A percentile compares a stretch with the other conserved stretches of the same genome.
These are phyloP conservation scores for Collichthys lucidus DNA, from an alignment of 2,113 vertebrate species.

Conservation along the genomic window DNA sequence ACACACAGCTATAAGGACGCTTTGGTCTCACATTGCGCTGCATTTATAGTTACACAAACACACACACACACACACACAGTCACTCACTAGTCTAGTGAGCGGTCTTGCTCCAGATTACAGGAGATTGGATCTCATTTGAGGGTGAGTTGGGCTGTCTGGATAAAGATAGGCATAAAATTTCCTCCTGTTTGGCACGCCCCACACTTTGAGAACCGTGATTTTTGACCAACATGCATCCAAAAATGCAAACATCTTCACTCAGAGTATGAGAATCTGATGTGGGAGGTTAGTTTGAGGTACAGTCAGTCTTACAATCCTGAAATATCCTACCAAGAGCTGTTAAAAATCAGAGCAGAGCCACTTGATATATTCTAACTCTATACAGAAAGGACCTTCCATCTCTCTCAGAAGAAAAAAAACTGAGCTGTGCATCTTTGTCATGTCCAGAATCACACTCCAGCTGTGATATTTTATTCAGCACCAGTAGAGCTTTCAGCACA, in stretches of 20 bases:
- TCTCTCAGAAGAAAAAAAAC: background rate
- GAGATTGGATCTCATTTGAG: too few species aligned
- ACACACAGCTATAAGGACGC: too few species aligned
- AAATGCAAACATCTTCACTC: background rate
- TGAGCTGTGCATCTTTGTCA: background rate
- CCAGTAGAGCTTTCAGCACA: background rate
- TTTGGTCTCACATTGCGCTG: too few species aligned
- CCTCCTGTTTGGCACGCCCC: too few species aligned
- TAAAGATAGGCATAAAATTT: too few species aligned
- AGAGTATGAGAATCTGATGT: background rate
- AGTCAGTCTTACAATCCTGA: background rate
- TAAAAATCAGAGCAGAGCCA: background rate
- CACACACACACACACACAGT: too few species aligned
- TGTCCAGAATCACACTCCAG: background rate
- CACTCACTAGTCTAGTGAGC: too few species aligned
- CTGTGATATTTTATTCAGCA: background rate
- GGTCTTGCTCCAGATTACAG: too few species aligned
- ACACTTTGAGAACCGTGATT: background rate
- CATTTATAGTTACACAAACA: too few species aligned
- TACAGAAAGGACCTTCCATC: background rate
- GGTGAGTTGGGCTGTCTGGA: too few species aligned
- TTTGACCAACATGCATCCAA: background rate
- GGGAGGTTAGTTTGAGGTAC: background rate
- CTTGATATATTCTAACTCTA: background rate
- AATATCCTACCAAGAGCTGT: background rate